Base-by-base conservation (phyloP, 1,140 invertebrate species). In the Temnothorax nylanderi region DNA sequence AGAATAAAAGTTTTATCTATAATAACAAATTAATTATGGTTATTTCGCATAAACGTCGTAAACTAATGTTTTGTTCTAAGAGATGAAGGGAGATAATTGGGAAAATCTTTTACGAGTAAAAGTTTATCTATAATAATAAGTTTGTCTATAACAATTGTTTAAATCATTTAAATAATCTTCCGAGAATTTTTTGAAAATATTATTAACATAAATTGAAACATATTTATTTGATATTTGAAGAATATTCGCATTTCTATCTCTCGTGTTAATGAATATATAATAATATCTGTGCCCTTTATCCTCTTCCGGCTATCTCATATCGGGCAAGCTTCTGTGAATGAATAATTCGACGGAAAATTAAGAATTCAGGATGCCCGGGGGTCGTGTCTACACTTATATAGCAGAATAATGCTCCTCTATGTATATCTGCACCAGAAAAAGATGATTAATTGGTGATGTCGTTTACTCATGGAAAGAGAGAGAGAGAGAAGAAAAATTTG, bases 261-360 rank as follows among this genome's bases (percentile, higher is more conserved):
- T 44, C 0, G 13, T 76, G 6, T 51, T 5, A 80, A 69, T 80
- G 8, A 80, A 69, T 80, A 80, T 44, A 49, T 80, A 49, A 78
- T 34, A 49, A 69, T 44, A 54, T 41, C 41, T 41, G 21, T 54
- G 7, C 34, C 37, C 13, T 54, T 54, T 80, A 49, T 51, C 26
- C 44, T 80, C 47, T 49, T 69, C 47, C 77, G 47, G 13, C 65
- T 69, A 69, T 37, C 34, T 80, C 49, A 69, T 80, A 65, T 13
- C 58, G 5, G 47, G 2, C 34, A 80, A 80, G 47, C 47, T 54
- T 80, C n/a, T 64, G n/a, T 32, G 54, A 82, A 71, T 86, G 58
- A 86, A 86, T 81, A 62, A 86, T 71, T 81, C 32, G 85, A 67
- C 32, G 21, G 76, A 71, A 86, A 67, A 81, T 67, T 81, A 86